phyloP scores from a whole-genome alignment of 1,140 invertebrate genomes.

The Hyles vespertilio region DNA sequence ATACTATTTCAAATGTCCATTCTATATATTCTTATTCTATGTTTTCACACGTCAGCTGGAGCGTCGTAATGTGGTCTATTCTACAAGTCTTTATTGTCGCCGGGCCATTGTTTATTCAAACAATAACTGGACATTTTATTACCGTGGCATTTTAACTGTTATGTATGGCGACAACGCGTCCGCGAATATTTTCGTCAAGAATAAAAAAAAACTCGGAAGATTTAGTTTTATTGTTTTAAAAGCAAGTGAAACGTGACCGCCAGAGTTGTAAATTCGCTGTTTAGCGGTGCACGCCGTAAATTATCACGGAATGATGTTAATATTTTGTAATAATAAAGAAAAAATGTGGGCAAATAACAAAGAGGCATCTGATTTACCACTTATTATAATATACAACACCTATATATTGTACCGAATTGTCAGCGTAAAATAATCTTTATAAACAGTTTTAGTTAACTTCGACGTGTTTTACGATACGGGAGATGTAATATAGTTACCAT shows the following conservation, averaged over 20 bases:
- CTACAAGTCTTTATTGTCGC: conserved; percentile 49
- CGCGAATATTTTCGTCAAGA: neutral
- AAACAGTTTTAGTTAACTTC: no score
- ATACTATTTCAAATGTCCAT: neutral
- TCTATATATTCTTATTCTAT: conserved; percentile 28
- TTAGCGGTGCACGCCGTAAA: conserved; percentile 28
- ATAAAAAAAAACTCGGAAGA: conserved; percentile 3
- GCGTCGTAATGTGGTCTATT: conserved; percentile 48
- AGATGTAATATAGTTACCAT: no score
- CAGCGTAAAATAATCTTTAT: no score
- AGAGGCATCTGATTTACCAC: conserved; percentile 16
- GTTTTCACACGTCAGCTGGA: conserved; percentile 44
- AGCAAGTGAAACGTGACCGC: conserved; percentile 28
- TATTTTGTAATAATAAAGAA: conserved; percentile 20
- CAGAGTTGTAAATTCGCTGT: conserved; percentile 33
- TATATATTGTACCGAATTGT: neutral
- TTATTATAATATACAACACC: conserved; percentile 1
- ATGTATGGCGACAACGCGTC: conserved; percentile 19
- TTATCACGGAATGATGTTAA: conserved; percentile 24
- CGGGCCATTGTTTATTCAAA: conserved; percentile 65
- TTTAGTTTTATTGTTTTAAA: conserved; percentile 33
- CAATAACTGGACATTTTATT: conserved; percentile 63
- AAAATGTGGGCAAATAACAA: conserved; percentile 11
- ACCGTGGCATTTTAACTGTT: conserved; percentile 22
- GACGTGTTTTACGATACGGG: no score